A percentile compares a stretch with the other conserved stretches of the same genome.
Conservation (phyloP, 2,797 vertebrate species). For the Gastrophryne carolinensis region DNA sequence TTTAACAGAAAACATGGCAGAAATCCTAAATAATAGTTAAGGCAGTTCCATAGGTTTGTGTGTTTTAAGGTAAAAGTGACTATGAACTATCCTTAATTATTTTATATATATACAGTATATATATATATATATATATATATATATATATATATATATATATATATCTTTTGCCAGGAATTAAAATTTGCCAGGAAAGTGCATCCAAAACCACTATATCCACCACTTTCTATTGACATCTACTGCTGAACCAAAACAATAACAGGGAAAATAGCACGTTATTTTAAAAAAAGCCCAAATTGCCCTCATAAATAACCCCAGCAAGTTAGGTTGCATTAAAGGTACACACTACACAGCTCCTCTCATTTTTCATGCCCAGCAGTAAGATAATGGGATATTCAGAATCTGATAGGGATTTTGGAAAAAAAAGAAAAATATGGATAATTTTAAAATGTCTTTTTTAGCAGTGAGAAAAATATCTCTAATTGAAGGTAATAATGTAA, state of each 20-base stretch:
- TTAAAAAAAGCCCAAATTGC: constrained; percentile 1
- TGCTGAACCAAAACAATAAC: constrained; percentile 4
- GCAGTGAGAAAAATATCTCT: neutral
- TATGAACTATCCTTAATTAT: too few relatives aligned
- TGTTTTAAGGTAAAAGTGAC: too few relatives aligned
- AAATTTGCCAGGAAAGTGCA: too few relatives aligned
- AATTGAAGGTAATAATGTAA: neutral
- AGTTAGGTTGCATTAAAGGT: neutral
- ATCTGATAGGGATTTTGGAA: neutral
- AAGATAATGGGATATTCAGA: neutral
- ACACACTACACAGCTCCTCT: neutral
- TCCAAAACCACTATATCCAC: constrained; percentile 11
- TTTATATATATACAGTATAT: too few relatives aligned
- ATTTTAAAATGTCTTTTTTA: neutral
- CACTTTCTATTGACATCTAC: constrained; percentile 11
- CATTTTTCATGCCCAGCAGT: neutral
- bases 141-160: too few relatives aligned
- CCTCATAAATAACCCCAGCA: constrained; percentile 1
- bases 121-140: too few relatives aligned
- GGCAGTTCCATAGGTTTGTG: too few relatives aligned
- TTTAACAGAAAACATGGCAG: too few relatives aligned
- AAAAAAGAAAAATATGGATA: neutral
- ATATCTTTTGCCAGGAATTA: too few relatives aligned
- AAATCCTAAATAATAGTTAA: too few relatives aligned
- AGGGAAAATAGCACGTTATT: constrained; percentile 13